Conservation (phyloP, 2,888 invertebrate species). For the Nebria brevicollis region DNA sequence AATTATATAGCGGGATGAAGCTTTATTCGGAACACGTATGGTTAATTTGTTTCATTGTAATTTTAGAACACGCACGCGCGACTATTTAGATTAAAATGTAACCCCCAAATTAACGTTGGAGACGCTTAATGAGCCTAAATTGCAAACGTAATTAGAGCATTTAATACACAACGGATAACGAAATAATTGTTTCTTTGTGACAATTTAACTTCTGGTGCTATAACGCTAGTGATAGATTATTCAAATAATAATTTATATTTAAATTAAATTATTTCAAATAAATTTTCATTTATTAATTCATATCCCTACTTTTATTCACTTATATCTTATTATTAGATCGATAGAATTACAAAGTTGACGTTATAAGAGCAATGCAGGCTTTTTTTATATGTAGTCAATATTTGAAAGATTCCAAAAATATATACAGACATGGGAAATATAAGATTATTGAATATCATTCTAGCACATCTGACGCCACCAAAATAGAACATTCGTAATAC, state of each 20-base stretch:
- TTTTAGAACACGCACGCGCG: background rate
- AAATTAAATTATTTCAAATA: too few relatives aligned
- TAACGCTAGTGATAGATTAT: background rate
- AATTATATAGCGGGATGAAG: background rate
- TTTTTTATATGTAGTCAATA: background rate
- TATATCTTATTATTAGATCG: too few relatives aligned
- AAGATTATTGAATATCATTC: background rate
- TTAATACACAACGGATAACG: background rate
- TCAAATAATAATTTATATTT: background rate
- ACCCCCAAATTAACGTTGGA: background rate
- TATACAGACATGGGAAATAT: background rate
- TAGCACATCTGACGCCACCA: background rate
- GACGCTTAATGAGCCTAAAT: background rate
- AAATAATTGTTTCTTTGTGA: background rate
- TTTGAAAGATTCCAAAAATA: background rate
- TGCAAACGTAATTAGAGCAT: background rate
- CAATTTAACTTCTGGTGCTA: background rate
- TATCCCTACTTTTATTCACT: too few relatives aligned
- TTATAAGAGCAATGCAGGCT: background rate
- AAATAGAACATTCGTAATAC: background rate
- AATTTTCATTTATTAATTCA: too few relatives aligned
- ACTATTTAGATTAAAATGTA: background rate
- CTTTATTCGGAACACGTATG: background rate
- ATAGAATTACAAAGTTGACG: too few relatives aligned
- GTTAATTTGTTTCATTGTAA: background rate